A percentile compares a stretch with the other conserved stretches of the same genome.
Conservation (phyloP, 2,113 vertebrate genomes). For the Burhinus bistriatus region DNA sequence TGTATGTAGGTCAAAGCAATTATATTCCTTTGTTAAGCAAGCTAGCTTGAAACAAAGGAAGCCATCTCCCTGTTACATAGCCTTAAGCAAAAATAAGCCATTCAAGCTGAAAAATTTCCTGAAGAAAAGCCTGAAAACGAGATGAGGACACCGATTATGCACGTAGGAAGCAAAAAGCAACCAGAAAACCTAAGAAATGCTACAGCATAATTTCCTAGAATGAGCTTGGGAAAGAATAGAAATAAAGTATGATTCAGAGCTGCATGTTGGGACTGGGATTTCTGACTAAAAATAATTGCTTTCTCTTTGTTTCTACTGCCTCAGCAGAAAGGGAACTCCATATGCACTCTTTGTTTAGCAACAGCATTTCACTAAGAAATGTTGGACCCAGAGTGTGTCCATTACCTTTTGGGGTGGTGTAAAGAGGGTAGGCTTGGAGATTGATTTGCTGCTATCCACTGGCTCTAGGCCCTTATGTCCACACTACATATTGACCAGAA, state of each 20-base stretch:
- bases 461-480: neutral
- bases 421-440: neutral
- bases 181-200: neutral
- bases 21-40: neutral
- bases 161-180: neutral
- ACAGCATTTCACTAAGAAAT: neutral
- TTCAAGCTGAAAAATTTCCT: neutral
- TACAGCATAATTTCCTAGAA: neutral
- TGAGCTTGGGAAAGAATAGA: neutral
- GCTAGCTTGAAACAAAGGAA: neutral
- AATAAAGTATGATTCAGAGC: neutral
- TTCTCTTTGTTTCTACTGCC: neutral
- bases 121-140: neutral
- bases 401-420: neutral
- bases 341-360: neutral
- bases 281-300: neutral
- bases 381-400: neutral
- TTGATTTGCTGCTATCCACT: neutral
- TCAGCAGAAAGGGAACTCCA: neutral
- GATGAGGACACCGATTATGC: neutral
- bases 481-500: neutral
- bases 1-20: conserved; percentile 5
- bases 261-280: neutral
- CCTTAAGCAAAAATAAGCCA: neutral
- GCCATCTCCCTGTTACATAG: neutral